Conservation (phyloP, 1,140 invertebrate genomes). For the Sarcophaga peregrina region DNA sequence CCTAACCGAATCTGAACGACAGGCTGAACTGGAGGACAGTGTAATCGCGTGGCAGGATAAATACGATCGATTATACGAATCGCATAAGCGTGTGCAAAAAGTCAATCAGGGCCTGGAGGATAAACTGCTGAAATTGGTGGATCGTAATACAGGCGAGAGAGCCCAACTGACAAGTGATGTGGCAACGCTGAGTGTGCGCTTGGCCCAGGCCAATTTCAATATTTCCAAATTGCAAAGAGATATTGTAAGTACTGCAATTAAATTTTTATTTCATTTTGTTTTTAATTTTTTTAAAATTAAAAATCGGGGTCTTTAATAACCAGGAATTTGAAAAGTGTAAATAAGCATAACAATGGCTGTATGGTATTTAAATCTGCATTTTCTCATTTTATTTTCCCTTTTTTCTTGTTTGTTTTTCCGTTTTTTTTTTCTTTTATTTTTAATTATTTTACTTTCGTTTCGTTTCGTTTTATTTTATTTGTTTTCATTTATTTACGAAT, state of each 20-base stretch:
- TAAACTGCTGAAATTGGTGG: constrained; percentile 91
- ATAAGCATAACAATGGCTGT: no score
- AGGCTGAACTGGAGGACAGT: constrained; percentile 85
- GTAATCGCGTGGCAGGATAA: constrained; percentile 89
- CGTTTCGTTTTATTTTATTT: no score
- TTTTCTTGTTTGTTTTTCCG: no score
- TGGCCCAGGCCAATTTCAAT: constrained; percentile 88
- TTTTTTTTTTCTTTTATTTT: no score
- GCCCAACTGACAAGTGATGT: constrained; percentile 87
- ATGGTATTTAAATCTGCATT: no score
- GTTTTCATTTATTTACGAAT: no score
- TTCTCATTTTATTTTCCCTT: no score
- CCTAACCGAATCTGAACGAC: constrained; percentile 80
- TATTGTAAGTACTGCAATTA: constrained; percentile 77
- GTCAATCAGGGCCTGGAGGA: constrained; percentile 96
- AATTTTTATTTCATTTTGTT: no score
- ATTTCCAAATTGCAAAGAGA: constrained; percentile 90
- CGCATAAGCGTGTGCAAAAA: constrained; percentile 93
- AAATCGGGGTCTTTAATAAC: no score
- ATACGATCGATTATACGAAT: constrained; percentile 91
- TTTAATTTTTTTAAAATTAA: no score
- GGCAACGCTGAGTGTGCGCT: constrained; percentile 83
- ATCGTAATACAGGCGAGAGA: constrained; percentile 93
- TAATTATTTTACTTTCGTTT: no score
- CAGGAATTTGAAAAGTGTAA: no score